Evolutionary conservation across 2,113 vertebrate species (phyloP).

Genomic region (Leptocoma aspasia): DNA sequence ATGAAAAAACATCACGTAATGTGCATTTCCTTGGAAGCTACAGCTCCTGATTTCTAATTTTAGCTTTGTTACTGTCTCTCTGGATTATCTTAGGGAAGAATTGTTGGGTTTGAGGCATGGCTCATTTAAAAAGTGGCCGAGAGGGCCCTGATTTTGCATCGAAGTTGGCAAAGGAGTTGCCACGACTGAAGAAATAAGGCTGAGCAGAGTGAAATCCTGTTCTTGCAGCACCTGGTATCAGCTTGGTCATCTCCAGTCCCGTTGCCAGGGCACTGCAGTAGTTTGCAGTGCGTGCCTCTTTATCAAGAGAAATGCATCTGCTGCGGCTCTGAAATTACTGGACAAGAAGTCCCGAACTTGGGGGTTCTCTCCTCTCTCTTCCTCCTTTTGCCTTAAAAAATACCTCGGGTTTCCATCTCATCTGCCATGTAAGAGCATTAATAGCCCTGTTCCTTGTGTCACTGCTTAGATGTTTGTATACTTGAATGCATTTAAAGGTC

Average conservation of each 20-base stretch:
- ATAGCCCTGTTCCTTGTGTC: background rate
- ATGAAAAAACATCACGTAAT: slow-evolving; percentile 26
- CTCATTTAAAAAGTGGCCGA: background rate
- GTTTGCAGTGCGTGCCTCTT: background rate
- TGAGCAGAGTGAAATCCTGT: background rate
- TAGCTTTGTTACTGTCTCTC: slow-evolving; percentile 43
- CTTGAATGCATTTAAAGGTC: background rate
- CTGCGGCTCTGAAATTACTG: background rate
- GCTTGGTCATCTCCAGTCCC: background rate
- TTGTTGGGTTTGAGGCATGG: background rate
- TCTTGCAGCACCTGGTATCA: background rate
- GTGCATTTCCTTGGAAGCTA: slow-evolving; percentile 39
- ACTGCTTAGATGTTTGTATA: background rate
- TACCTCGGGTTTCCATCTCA: background rate
- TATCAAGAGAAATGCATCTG: background rate
- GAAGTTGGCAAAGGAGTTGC: background rate
- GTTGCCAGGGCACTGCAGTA: background rate
- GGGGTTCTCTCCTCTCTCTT: background rate
- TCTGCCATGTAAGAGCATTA: background rate
- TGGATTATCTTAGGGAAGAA: slow-evolving; percentile 22
- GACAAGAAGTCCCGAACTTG: background rate
- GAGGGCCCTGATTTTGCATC: background rate
- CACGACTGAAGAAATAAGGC: background rate
- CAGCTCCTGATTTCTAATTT: slow-evolving; percentile 49
- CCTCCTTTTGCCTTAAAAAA: background rate